A percentile compares a stretch with the other conserved stretches of the same genome.
Evolutionary conservation across 2,888 invertebrate species (phyloP).

Genomic region (Eumacrocentrus americanus): DNA sequence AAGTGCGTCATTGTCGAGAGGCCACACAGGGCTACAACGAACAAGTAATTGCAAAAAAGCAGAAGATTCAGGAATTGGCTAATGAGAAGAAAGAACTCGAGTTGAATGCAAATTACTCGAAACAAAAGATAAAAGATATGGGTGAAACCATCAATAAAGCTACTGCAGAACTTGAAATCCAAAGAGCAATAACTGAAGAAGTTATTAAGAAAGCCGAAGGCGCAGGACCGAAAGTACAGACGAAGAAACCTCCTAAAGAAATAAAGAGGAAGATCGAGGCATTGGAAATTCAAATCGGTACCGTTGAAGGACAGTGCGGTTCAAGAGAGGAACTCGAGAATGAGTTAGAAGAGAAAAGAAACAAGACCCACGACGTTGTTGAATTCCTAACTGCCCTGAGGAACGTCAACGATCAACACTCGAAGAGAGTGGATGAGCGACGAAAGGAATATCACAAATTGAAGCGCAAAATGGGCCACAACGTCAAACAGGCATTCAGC

Average conservation of each 20-base stretch:
- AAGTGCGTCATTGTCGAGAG: constrained; percentile 45
- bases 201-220: constrained; percentile 61
- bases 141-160: constrained; percentile 43
- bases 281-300: constrained; percentile 42
- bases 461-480: constrained; percentile 57
- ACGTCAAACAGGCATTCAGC: constrained; percentile 63
- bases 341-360: constrained; percentile 52
- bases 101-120: constrained; percentile 35
- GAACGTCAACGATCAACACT: constrained; percentile 37
- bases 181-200: constrained; percentile 53
- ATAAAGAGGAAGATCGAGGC: constrained; percentile 38
- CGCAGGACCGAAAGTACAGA: constrained; percentile 63
- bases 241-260: constrained; percentile 61
- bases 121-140: constrained; percentile 34
- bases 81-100: constrained; percentile 54
- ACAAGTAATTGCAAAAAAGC: constrained; percentile 46
- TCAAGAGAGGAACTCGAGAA: constrained; percentile 48
- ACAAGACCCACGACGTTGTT: constrained; percentile 49
- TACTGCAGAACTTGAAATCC: constrained; percentile 55
- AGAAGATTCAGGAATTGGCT: constrained; percentile 61
- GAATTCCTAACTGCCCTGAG: constrained; percentile 29
- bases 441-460: constrained; percentile 55
- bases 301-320: constrained; percentile 46
- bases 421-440: constrained; percentile 50
- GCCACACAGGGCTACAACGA: constrained; percentile 39